Conservation (phyloP, 2,113 vertebrate genomes). For the Hippocampus comes region DNA sequence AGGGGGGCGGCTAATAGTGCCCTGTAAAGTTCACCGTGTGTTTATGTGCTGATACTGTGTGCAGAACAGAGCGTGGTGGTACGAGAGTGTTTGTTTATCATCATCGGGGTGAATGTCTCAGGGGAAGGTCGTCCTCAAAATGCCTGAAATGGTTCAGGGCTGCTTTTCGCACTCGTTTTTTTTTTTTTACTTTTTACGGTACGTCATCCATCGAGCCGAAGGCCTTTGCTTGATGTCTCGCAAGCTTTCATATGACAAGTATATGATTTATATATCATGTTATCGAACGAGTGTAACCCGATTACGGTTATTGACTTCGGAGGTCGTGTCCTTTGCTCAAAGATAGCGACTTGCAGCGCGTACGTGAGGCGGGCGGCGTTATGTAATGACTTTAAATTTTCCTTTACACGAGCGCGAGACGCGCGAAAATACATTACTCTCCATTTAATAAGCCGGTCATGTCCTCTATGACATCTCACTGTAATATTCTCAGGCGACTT, state of each 20-base stretch:
- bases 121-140: conserved; percentile 23
- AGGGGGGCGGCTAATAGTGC: conserved; percentile 27
- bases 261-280: neutral
- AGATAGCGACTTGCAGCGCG: conserved; percentile 1
- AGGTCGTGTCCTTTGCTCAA: neutral
- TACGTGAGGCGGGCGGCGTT: neutral
- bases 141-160: conserved; percentile 14
- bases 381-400: neutral
- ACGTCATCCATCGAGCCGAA: neutral
- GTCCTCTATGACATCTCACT: neutral
- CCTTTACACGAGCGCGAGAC: neutral
- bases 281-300: neutral
- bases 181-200: neutral
- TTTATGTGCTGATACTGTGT: conserved; percentile 28
- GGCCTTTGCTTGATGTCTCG: neutral
- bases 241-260: neutral
- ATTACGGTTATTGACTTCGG: neutral
- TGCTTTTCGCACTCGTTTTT: conserved; percentile 8
- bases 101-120: conserved; percentile 23
- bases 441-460: conserved; percentile 1
- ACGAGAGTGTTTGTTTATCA: conserved; percentile 48
- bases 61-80: conserved; percentile 25
- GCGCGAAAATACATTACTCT: neutral
- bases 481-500: neutral
- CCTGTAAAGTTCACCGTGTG: conserved; percentile 52